Evolutionary conservation across 2,113 vertebrate genomes (phyloP), one percentile per base, ranked within the genome.

Genomic region (Bagarius yarrelli): DNA sequence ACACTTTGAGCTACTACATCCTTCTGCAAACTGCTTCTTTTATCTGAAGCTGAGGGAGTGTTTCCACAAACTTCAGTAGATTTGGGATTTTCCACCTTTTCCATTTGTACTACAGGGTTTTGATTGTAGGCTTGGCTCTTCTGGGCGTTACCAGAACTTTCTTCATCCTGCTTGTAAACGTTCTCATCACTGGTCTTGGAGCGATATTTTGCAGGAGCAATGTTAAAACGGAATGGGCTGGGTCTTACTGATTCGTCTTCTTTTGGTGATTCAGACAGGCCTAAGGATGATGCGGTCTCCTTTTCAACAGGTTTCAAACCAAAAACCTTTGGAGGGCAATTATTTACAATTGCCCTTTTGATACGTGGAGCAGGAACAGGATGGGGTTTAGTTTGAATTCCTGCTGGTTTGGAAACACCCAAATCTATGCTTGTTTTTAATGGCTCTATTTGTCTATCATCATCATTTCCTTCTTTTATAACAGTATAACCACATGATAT

Each of bases 131-230:
- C 2, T 64, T 64, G 60, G 16, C 13, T 32, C 47, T 76, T 85
- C 21, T 56, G 56, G 15, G 85, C n/a, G 57, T 36, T 83, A 80
- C 90, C 91, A 27, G 85, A 87, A 27, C 84, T 88, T 52, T 80
- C 84, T 12, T 89, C 79, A 27, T 80, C 70, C 27, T 77, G 71
- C n/a, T 82, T 81, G 13, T 40, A 15, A 52, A 79, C 73, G 14
- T 27, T 53, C 56, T 85, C 81, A 1, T 44, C 67, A 15, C 61
- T 79, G 9, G 36, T 59, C 34, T 84, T 90, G 11, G 92, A 87
- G 55, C 93, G 92, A 11, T 89, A 89, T 63, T 87, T 67, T 21
- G 92, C 89, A 4, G 94, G 93, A 3, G 93, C 91, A 64, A 94
- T 89, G 0, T 91, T 94, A 90, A 95, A 95, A 60, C 64, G 85